Evolutionary conservation across 2,888 invertebrate genomes (phyloP).

Genomic region (Temnothorax rugatulus): DNA sequence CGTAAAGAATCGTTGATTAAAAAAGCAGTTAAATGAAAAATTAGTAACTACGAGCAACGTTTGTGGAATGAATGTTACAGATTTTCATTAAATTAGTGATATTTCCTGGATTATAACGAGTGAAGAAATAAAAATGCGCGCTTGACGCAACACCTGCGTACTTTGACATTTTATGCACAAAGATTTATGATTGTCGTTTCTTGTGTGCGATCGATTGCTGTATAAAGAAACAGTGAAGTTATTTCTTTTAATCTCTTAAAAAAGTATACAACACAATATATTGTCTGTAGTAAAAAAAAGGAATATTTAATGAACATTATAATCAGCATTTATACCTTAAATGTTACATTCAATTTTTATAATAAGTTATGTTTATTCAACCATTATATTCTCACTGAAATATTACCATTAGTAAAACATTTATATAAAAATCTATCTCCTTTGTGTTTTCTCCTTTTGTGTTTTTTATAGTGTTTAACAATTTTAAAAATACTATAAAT

Average conservation of each 20-base stretch:
- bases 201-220: not conserved
- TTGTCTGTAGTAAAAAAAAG: not conserved
- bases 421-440: not conserved
- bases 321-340: slow-evolving; percentile 1
- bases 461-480: too few relatives aligned
- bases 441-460: too few relatives aligned
- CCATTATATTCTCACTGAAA: not conserved
- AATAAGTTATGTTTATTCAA: not conserved
- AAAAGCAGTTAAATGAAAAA: not conserved
- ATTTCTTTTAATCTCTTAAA: not conserved
- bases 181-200: slow-evolving; percentile 21
- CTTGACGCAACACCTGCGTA: slow-evolving; percentile 10
- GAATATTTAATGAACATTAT: not conserved
- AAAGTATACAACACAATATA: not conserved
- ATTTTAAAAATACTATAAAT: too few relatives aligned
- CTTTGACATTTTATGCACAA: not conserved
- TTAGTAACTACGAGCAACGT: not conserved
- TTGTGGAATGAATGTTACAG: not conserved
- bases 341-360: slow-evolving; percentile 3
- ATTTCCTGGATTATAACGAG: not conserved
- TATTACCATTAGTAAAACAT: not conserved
- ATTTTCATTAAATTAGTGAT: not conserved
- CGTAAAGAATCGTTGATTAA: not conserved
- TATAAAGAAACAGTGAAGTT: not conserved
- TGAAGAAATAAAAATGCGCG: not conserved